Base-by-base conservation (phyloP, 2,113 vertebrate genomes). In the Sitta europaea region DNA sequence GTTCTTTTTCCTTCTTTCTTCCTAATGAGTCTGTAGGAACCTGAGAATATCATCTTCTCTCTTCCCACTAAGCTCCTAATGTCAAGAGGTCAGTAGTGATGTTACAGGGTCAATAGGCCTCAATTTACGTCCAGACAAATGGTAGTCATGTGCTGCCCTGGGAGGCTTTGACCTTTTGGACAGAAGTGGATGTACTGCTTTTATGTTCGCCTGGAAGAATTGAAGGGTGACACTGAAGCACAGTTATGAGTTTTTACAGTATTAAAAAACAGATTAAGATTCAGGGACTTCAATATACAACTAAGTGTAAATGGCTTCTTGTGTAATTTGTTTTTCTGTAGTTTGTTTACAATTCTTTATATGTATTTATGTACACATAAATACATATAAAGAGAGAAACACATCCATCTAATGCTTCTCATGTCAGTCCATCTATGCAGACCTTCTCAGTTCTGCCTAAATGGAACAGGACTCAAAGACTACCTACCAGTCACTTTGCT, bases 81-180 rank as follows among this genome's bases (percentile, higher is more conserved):
- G 97, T 96, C 96, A 97, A 27, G 88, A 95, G 96, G 97, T 97
- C 97, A 96, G 48, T 29, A 33, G 62, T 83, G 96, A 97, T 96
- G 90, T 84, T 78, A 88, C n/a, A 54, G 59, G 91, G 95, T 95
- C 94, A 94, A 29, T 57, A 78, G 93, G 93, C 91, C 57, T 97
- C 94, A 86, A 63, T 93, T 98, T 98, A 92, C 86, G 24, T 92
- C 79, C 93, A 96, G 94, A 94, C 91, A 97, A 96, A 96, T 97
- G 95, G 94, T 43, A 66, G 83, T 88, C 95, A 61, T 73, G 95
- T 81, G 95, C 79, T 88, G 83, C 86, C 86, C 68, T 94, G 90
- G n/a, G 47, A 95, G 84, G 61, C 79, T 91, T 65, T 90, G 89
- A 93, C 95, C 92, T 90, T 95, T 94, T 78, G 77, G 86, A 89